phyloP scores from a whole-genome alignment of 2,113 vertebrate species.

The Campylomormyrus tamandua region DNA sequence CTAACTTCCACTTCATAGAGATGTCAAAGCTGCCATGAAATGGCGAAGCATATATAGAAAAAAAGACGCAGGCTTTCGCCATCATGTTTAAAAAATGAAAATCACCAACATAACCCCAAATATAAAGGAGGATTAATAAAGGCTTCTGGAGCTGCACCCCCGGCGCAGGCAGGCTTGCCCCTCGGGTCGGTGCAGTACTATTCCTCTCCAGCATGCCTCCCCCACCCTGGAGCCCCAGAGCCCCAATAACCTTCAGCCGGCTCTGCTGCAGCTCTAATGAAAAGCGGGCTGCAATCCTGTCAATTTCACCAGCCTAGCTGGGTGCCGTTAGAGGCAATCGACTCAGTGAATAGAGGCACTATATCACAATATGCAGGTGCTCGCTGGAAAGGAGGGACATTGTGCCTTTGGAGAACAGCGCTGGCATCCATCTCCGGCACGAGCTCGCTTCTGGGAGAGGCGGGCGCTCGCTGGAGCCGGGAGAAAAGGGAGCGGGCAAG shows the following conservation, averaged over 20 bases:
- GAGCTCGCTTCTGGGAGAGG: conserved; percentile 20
- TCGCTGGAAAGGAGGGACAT: conserved; percentile 46
- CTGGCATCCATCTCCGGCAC: conserved; percentile 57
- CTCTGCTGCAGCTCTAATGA: conserved; percentile 57
- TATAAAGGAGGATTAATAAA: not conserved
- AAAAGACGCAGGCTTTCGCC: not conserved
- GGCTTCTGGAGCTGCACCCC: not conserved
- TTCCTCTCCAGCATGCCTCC: conserved; percentile 13
- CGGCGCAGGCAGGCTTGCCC: not conserved
- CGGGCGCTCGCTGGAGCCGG: conserved; percentile 30
- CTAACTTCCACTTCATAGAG: not conserved
- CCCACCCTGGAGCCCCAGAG: conserved; percentile 6
- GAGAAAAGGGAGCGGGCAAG: conserved; percentile 38
- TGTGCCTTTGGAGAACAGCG: conserved; percentile 44
- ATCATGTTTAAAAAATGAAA: conserved; percentile 6
- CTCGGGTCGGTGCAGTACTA: not conserved
- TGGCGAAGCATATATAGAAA: not conserved
- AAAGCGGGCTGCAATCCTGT: conserved; percentile 65
- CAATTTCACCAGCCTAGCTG: conserved; percentile 58
- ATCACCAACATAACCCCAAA: not conserved
- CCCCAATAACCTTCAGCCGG: conserved; percentile 33
- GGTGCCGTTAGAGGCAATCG: conserved; percentile 66
- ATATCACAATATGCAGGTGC: conserved; percentile 71
- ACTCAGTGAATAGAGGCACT: conserved; percentile 65
- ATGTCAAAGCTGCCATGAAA: not conserved